Evolutionary conservation across 2,113 vertebrate species (phyloP).

Genomic region (Phyllopteryx taeniolatus): DNA sequence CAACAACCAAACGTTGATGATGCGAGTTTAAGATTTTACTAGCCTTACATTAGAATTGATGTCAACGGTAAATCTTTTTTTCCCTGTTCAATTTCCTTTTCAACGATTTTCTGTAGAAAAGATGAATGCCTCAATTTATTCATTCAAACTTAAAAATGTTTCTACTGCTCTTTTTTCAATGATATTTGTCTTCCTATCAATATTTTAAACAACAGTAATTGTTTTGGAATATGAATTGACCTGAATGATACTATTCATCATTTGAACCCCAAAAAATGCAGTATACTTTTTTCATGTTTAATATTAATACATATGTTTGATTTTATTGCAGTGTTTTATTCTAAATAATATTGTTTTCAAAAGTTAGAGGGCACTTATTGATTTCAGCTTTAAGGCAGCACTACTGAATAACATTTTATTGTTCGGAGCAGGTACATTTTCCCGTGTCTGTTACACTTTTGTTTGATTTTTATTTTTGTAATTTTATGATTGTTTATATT

Average conservation of each 20-base stretch:
- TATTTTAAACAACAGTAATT: conserved; percentile 26
- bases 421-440: neutral
- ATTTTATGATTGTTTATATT: neutral
- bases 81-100: conserved; percentile 5
- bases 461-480: neutral
- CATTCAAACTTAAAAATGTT: conserved; percentile 28
- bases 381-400: conserved; percentile 1
- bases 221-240: conserved; percentile 15
- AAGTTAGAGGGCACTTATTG: neutral
- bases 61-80: conserved; percentile 51
- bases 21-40: conserved; percentile 56
- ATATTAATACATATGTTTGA: neutral
- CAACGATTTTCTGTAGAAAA: conserved; percentile 18
- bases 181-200: conserved; percentile 5
- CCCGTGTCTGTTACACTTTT: neutral
- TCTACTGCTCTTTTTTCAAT: conserved; percentile 1
- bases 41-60: conserved; percentile 64
- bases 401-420: conserved; percentile 4
- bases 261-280: conserved; percentile 10
- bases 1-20: conserved; percentile 21
- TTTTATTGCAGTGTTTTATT: neutral
- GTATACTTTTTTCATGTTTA: neutral
- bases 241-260: neutral
- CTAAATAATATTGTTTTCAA: neutral
- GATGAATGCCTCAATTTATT: conserved; percentile 16